Evolutionary conservation across 2,113 vertebrate genomes (phyloP).

Genomic region (Platycercus adscitus): DNA sequence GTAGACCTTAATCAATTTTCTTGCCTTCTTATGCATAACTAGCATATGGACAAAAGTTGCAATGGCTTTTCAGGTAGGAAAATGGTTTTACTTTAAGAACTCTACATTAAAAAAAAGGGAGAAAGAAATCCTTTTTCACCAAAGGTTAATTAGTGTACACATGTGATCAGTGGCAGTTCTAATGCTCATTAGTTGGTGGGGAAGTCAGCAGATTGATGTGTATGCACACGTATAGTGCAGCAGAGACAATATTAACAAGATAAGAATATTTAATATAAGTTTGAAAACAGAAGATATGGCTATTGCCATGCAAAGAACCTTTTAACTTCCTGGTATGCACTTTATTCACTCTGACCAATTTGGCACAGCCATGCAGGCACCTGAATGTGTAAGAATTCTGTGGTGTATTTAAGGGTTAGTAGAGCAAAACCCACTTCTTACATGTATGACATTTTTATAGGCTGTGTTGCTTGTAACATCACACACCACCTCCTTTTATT

Average conservation of each 20-base stretch:
- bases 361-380: background rate
- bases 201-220: background rate
- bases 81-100: background rate
- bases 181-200: background rate
- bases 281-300: background rate
- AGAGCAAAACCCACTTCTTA: background rate
- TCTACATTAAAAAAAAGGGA: too few species aligned
- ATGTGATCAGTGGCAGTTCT: background rate
- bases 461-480: background rate
- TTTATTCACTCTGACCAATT: background rate
- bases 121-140: background rate
- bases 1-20: background rate
- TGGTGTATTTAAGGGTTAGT: background rate
- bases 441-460: background rate
- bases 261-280: background rate
- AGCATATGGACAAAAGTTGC: background rate
- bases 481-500: background rate
- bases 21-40: background rate
- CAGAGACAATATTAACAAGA: background rate
- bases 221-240: rapidly evolving
- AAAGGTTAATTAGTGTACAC: background rate
- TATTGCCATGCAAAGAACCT: background rate
- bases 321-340: background rate
- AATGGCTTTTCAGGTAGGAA: background rate
- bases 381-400: background rate